Evolutionary conservation across 2,888 invertebrate genomes (phyloP).

Genomic region (Lasioglossum calceatum): DNA sequence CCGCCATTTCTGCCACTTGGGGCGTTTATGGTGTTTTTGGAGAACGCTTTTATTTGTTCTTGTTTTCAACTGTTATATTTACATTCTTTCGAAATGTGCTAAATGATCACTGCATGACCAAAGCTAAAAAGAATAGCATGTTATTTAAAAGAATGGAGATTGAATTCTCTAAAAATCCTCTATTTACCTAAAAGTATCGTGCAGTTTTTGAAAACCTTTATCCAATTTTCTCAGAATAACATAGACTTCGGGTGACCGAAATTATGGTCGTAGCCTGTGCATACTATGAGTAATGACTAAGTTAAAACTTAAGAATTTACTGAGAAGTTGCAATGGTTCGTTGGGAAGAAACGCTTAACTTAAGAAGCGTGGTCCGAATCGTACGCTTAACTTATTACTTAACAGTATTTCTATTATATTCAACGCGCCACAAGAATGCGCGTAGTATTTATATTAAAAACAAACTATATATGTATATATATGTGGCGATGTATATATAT

Average conservation of each 20-base stretch:
- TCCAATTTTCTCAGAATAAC: background rate
- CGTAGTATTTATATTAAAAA: slow-evolving; percentile 57
- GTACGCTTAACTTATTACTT: slow-evolving; percentile 77
- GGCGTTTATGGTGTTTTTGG: background rate
- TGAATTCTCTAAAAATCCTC: background rate
- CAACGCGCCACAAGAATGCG: slow-evolving; percentile 38
- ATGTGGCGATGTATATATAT: background rate
- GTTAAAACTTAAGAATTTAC: slow-evolving; percentile 41
- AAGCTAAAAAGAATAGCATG: background rate
- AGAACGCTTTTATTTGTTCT: background rate
- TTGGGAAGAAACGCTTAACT: slow-evolving; percentile 64
- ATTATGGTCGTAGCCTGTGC: background rate
- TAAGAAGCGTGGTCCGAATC: slow-evolving; percentile 72
- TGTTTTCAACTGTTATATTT: background rate
- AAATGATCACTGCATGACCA: background rate
- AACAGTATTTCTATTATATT: slow-evolving; percentile 75
- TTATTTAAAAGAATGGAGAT: background rate
- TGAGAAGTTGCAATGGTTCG: slow-evolving; percentile 41
- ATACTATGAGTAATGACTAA: slow-evolving; percentile 19
- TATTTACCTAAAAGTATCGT: background rate
- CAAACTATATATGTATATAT: slow-evolving; percentile 34
- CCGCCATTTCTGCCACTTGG: background rate
- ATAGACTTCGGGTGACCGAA: background rate
- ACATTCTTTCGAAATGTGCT: too few relatives aligned
- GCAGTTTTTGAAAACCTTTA: background rate